phyloP scores from a whole-genome alignment of 2,113 vertebrate species.

The Ondatra zibethicus region DNA sequence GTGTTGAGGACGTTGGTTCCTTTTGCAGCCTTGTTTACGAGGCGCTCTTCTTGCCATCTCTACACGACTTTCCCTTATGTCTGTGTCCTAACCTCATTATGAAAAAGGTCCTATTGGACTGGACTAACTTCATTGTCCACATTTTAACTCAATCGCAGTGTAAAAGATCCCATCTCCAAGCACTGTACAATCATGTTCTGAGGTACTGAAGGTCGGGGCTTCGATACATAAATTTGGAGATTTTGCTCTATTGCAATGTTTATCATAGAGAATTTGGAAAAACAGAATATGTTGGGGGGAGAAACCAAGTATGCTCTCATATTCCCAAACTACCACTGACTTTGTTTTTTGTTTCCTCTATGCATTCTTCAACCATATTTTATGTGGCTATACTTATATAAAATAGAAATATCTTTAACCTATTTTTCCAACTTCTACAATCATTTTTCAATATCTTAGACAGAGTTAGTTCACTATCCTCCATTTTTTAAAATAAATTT shows the following conservation, averaged over 20 bases:
- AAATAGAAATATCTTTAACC: not conserved
- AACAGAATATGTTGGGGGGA: not conserved
- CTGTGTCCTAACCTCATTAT: not conserved
- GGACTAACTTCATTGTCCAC: not conserved
- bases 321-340: not conserved
- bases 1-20: not conserved
- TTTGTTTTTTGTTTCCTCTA: not conserved
- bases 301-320: not conserved
- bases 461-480: not conserved
- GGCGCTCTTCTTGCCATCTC: not conserved
- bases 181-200: not conserved
- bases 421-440: not conserved
- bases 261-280: not conserved
- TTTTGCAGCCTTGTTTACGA: not conserved
- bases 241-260: not conserved
- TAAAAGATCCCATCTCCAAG: not conserved
- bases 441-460: not conserved
- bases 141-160: not conserved
- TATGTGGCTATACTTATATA: not conserved
- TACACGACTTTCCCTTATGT: not conserved
- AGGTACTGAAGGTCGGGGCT: not conserved
- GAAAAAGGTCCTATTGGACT: not conserved
- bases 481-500: not conserved
- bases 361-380: not conserved
- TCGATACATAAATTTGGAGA: not conserved